Conservation (phyloP, 1,140 invertebrate species). For the Elysia chlorotica region DNA sequence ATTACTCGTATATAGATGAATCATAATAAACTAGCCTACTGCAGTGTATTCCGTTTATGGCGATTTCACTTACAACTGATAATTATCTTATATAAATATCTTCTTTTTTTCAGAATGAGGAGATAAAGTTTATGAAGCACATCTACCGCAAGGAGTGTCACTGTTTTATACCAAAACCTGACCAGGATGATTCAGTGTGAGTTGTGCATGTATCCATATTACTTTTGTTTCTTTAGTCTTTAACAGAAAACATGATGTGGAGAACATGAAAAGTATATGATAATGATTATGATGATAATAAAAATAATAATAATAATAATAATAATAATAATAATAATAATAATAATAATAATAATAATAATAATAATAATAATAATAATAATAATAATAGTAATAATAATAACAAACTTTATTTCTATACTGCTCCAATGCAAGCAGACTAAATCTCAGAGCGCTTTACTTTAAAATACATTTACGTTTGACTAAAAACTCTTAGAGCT, state of each 20-base stretch:
- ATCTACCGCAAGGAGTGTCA: conserved; percentile 31
- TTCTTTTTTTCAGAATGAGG: conserved; percentile 3
- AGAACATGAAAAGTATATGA: neutral
- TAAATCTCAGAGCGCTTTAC: conserved; percentile 21
- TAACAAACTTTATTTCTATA: neutral
- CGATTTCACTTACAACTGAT: too few relatives aligned
- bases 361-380: neutral
- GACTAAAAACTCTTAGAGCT: too few relatives aligned
- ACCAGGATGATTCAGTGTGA: conserved; percentile 6
- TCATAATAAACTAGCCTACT: too few relatives aligned
- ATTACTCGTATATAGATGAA: too few relatives aligned
- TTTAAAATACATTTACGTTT: neutral
- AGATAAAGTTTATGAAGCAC: conserved; percentile 28
- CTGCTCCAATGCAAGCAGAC: conserved; percentile 4
- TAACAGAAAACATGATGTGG: too few relatives aligned
- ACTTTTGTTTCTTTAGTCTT: neutral
- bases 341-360: neutral
- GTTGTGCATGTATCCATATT: neutral
- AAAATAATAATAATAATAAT: neutral
- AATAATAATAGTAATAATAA: neutral
- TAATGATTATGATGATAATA: neutral
- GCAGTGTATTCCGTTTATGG: too few relatives aligned
- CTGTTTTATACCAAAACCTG: conserved; percentile 25
- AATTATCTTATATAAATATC: too few relatives aligned
- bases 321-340: neutral